Percentiles rank a stretch among this genome's conserved stretches.
phyloP scores from a whole-genome alignment of 2,113 vertebrate species.

The Strix uralensis region DNA sequence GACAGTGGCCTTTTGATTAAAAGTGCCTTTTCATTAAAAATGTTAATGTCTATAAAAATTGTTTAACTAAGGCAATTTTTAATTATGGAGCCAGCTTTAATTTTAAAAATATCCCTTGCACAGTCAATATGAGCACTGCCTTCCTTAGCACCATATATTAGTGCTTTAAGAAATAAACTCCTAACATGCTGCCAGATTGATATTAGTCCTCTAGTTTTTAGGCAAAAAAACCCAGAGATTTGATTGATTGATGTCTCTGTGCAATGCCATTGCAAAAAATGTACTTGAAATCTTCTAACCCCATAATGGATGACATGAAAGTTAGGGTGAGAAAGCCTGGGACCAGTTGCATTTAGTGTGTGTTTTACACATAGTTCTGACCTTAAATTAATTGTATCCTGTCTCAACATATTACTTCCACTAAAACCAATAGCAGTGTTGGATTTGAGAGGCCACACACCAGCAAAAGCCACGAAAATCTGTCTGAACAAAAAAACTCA shows the following conservation, averaged over 20 bases:
- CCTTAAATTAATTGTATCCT: neutral
- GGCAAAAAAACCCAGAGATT: accelerated
- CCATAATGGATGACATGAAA: neutral
- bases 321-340: neutral
- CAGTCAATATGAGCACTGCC: neutral
- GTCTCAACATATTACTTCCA: neutral
- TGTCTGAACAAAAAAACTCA: neutral
- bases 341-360: neutral
- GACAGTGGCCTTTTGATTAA: neutral
- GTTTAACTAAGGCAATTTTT: neutral
- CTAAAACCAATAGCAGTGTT: neutral
- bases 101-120: neutral
- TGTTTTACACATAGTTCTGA: neutral
- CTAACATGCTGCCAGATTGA: neutral
- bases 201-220: neutral
- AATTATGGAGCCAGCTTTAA: neutral
- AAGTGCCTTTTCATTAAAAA: neutral
- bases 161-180: neutral
- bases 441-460: neutral
- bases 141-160: neutral
- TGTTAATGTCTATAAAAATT: neutral
- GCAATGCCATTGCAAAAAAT: neutral
- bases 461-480: neutral
- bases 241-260: neutral
- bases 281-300: neutral